These are phyloP conservation scores for Drosophila sordidapex DNA, from an alignment of 2,888 invertebrate species.

Conservation along the genomic window DNA sequence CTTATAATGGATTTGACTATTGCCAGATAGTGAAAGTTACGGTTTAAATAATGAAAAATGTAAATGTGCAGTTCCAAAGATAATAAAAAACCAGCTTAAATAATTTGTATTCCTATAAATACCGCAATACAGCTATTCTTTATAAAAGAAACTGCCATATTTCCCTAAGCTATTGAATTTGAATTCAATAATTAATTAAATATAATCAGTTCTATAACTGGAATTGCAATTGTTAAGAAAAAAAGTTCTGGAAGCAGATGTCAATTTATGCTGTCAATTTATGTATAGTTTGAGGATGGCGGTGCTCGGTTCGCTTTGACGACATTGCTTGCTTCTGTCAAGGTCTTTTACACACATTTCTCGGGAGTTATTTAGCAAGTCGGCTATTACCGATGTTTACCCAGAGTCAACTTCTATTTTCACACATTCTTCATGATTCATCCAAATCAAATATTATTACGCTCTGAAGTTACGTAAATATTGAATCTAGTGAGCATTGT, in stretches of 20 bases:
- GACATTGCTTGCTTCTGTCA: slow-evolving; percentile 37
- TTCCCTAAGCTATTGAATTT: neutral
- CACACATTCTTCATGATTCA: slow-evolving; percentile 57
- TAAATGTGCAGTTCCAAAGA: neutral
- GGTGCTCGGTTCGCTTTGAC: slow-evolving; percentile 9
- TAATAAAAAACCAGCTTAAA: neutral
- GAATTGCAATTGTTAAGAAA: neutral
- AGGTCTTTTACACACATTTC: slow-evolving; percentile 50
- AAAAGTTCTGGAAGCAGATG: neutral
- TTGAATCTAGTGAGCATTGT: slow-evolving; percentile 4
- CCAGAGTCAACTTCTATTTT: slow-evolving; percentile 26
- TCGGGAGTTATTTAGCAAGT: slow-evolving; percentile 11
- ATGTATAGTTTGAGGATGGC: slow-evolving; percentile 9
- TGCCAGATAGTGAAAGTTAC: slow-evolving; percentile 5
- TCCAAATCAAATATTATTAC: slow-evolving; percentile 20
- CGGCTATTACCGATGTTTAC: slow-evolving; percentile 33
- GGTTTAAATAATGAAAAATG: neutral
- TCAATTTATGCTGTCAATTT: neutral
- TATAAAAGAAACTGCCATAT: neutral
- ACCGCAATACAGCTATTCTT: neutral
- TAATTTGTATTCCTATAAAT: neutral
- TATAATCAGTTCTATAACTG: neutral
- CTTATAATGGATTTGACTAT: neutral
- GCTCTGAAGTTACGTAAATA: slow-evolving; percentile 34
- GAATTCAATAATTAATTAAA: neutral